phyloP scores from a whole-genome alignment of 2,113 vertebrate species.

The Pyrgilauda ruficollis region DNA sequence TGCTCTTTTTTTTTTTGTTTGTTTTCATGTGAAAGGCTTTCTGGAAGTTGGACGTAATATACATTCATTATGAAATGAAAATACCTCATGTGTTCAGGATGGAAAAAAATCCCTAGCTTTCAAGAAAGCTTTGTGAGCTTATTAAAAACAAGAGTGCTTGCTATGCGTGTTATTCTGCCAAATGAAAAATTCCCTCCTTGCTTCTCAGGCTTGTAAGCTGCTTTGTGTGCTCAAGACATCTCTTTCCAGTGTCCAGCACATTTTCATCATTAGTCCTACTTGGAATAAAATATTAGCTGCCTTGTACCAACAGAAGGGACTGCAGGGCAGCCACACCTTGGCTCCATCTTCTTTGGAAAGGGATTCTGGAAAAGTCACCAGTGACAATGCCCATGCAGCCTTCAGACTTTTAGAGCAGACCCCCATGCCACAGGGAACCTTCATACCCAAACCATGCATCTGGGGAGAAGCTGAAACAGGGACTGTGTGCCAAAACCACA shows the following conservation, averaged over 20 bases:
- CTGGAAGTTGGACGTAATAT: conserved; percentile 31
- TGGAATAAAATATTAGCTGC: not conserved
- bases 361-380: not conserved
- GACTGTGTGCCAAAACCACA: not conserved
- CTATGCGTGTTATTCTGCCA: not conserved
- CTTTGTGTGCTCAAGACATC: not conserved
- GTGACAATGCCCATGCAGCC: not conserved
- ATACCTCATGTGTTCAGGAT: conserved; percentile 41
- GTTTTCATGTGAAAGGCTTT: conserved; percentile 25
- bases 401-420: not conserved
- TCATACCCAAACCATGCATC: not conserved
- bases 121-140: conserved; percentile 57
- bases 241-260: not conserved
- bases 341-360: not conserved
- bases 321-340: not conserved
- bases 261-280: not conserved
- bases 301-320: not conserved
- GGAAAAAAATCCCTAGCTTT: conserved; percentile 50
- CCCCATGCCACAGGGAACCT: not conserved
- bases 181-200: conserved; percentile 32
- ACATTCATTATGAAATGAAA: conserved; percentile 50
- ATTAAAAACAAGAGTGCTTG: conserved; percentile 11
- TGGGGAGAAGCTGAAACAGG: not conserved
- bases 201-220: conserved; percentile 14
- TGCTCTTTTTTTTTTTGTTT: not conserved